Percentiles rank a stretch among this genome's conserved stretches.
Evolutionary conservation across 1,140 invertebrate genomes (phyloP).

Genomic region (Pachypeltis micranthus): DNA sequence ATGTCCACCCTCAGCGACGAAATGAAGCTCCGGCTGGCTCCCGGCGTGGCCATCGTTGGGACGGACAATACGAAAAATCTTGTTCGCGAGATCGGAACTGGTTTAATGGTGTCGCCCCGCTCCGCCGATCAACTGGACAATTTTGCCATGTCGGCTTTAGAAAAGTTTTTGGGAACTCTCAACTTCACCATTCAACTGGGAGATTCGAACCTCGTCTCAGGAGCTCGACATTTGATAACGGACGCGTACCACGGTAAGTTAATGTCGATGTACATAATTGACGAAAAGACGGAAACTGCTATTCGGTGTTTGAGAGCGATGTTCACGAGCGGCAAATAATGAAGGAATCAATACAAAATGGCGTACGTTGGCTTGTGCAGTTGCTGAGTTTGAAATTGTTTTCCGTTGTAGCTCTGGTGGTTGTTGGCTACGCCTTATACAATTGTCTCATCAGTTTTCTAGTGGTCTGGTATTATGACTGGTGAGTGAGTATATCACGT

Average conservation of each 20-base stretch:
- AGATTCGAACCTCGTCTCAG: conserved; percentile 39
- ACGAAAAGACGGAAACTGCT: background rate
- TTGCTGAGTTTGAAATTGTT: background rate
- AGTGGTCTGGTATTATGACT: background rate
- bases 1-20: conserved; percentile 55
- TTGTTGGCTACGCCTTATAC: background rate
- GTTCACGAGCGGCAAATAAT: background rate
- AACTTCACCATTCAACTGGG: conserved; percentile 58
- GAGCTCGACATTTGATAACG: background rate
- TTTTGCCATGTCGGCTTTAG: conserved; percentile 33
- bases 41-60: conserved; percentile 30
- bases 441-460: background rate
- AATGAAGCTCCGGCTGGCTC: conserved; percentile 43
- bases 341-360: background rate
- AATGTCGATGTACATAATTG: background rate
- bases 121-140: conserved; percentile 19
- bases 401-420: conserved; percentile 1
- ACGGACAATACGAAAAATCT: background rate
- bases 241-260: background rate
- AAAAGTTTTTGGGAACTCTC: conserved; percentile 56
- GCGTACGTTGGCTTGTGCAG: background rate
- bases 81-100: background rate
- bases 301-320: too few species aligned
- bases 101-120: conserved; percentile 13
- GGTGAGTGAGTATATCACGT: background rate